Evolutionary conservation across 2,797 vertebrate species (phyloP), one percentile per base, ranked within the genome.

Genomic region (Acipenser ruthenus): DNA sequence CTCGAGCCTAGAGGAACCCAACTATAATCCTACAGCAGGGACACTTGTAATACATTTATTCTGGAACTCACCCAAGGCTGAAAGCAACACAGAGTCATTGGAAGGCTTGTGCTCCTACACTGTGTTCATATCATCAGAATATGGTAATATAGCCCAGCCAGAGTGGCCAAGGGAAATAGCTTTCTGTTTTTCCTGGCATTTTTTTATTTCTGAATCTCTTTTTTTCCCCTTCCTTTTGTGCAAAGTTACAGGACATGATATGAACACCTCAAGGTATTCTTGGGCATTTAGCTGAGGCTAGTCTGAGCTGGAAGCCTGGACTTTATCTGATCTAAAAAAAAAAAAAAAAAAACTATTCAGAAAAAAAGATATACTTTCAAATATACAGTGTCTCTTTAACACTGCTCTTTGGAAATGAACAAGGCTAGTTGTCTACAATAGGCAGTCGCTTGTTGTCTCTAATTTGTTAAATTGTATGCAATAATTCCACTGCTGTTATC

Each of bases 21-120:
- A 83, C 87, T 90, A 88, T 89, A 89, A 91, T 88, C 86, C 92
- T 92, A 84, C 89, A 88, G 90, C 83, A 66, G 91, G 89, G 90
- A 89, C 79, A 87, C 89, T 89, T 90, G 91, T 89, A 89, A 86
- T 83, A 88, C 90, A 84, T 87, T 85, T 84, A 79, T 82, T 83
- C 91, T 95, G 95, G 92, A 91, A 73, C 23, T 18, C 58, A 85
- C 89, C 90, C 89, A 89, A 73, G 69, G 79, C 77, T 73, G 77
- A 80, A 72, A 80, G 75, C 73, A 68, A 68, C 61, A 64, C 53
- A 64, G 50, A 66, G 63, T 66, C 47, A 68, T 52, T 53, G 67
- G 64, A 47, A 66, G 49, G 56, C 51, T 55, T 66, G 51, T 10
- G 6, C 5, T 51, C 50, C 63, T 49, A 49, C 23, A 63, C 52